A percentile compares a stretch with the other conserved stretches of the same genome.
Conservation (phyloP, 2,888 invertebrate genomes). For the Tipula vernalis region DNA sequence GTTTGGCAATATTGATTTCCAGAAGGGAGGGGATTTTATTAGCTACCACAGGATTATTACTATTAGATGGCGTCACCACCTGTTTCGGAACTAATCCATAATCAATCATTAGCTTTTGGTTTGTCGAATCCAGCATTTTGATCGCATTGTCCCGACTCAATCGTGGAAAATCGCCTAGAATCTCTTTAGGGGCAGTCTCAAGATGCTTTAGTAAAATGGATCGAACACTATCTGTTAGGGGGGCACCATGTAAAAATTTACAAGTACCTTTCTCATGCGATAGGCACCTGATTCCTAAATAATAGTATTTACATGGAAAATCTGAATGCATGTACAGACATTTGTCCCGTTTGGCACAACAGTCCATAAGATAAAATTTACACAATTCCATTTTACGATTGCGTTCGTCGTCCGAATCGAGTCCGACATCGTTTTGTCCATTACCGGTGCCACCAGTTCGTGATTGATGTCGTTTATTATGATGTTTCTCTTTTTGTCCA, state of each 20-base stretch:
- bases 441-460: constrained; percentile 31
- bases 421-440: constrained; percentile 46
- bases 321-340: constrained; percentile 95
- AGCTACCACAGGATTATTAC: neutral
- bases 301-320: constrained; percentile 95
- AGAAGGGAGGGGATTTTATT: constrained; percentile 29
- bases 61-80: constrained; percentile 12
- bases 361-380: constrained; percentile 92
- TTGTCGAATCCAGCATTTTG: constrained; percentile 38
- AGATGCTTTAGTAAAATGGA: constrained; percentile 58
- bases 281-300: constrained; percentile 79
- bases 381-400: constrained; percentile 85
- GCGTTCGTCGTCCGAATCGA: constrained; percentile 52
- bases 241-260: constrained; percentile 85
- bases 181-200: constrained; percentile 83
- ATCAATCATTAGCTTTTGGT: constrained; percentile 37
- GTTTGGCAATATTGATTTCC: constrained; percentile 29
- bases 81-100: constrained; percentile 27
- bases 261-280: constrained; percentile 63
- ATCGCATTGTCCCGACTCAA: constrained; percentile 64
- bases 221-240: constrained; percentile 66
- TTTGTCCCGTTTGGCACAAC: constrained; percentile 89
- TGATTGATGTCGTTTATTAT: constrained; percentile 40
- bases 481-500: constrained; percentile 40
- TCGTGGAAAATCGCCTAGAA: constrained; percentile 78